phyloP scores from a whole-genome alignment of 1,140 invertebrate genomes.

The Meloidogyne chitwoodi region DNA sequence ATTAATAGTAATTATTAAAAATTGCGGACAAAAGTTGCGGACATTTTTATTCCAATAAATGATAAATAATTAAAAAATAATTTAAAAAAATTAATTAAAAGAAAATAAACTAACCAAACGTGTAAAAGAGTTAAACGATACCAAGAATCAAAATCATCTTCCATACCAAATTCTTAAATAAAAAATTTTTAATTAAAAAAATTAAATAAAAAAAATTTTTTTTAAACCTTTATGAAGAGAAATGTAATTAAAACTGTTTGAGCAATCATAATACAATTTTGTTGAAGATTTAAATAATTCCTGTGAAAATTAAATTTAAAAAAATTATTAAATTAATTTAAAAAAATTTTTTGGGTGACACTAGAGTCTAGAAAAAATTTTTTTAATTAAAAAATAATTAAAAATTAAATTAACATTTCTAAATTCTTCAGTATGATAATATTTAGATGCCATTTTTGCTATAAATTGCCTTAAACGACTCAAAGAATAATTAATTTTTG shows the following conservation, averaged over 20 bases:
- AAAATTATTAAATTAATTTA: no score
- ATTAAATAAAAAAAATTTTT: not conserved
- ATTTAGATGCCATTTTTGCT: not conserved
- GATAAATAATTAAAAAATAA: no score
- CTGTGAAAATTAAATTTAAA: not conserved
- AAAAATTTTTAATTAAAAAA: slow-evolving; percentile 8
- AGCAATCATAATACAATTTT: slow-evolving; percentile 38
- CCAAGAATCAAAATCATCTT: slow-evolving; percentile 31
- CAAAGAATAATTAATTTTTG: not conserved
- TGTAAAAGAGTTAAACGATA: slow-evolving; percentile 37
- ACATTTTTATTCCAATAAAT: no score
- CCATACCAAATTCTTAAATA: slow-evolving; percentile 28
- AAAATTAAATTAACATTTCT: not conserved
- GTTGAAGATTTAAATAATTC: slow-evolving; percentile 31
- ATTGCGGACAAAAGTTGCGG: no score
- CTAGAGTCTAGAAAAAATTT: no score
- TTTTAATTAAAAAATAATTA: not conserved
- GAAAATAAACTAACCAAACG: slow-evolving; percentile 14
- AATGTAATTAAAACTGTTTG: slow-evolving; percentile 37
- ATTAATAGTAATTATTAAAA: no score
- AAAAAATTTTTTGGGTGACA: no score
- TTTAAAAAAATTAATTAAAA: not conserved
- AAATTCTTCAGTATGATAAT: not conserved
- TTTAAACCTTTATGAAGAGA: slow-evolving; percentile 23
- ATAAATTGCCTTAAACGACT: not conserved